Conservation (phyloP, 2,797 vertebrate species). For the Rousettus madagascariensis region DNA sequence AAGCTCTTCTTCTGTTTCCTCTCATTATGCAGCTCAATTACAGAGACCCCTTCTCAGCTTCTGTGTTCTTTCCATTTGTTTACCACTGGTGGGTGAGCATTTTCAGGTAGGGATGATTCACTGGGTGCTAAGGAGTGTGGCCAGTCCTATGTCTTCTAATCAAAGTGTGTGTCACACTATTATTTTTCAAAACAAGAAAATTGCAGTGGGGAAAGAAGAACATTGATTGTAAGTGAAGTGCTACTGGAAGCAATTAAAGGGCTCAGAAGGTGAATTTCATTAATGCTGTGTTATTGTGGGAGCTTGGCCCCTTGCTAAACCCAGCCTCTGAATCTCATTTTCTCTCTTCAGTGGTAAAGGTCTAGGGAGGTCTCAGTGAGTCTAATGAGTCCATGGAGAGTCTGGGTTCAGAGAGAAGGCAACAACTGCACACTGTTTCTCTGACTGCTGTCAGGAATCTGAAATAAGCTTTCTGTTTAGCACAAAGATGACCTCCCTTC, state of each 20-base stretch:
- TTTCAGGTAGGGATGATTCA: conserved; percentile 57
- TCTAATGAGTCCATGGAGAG: conserved; percentile 48
- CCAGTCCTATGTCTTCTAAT: conserved; percentile 29
- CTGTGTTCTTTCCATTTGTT: conserved; percentile 60
- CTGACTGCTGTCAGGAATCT: background rate
- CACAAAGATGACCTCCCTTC: background rate
- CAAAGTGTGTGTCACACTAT: conserved; percentile 55
- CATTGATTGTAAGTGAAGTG: conserved; percentile 60
- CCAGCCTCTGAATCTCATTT: conserved; percentile 30
- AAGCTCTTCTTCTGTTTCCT: conserved; percentile 58
- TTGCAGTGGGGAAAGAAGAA: conserved; percentile 59
- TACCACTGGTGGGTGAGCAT: background rate
- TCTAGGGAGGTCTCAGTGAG: conserved; percentile 18
- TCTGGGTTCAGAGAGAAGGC: background rate
- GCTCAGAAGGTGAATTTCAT: conserved; percentile 68
- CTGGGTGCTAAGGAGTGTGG: background rate
- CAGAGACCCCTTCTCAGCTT: conserved; percentile 52
- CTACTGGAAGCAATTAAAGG: conserved; percentile 69
- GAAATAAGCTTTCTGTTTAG: conserved; percentile 15
- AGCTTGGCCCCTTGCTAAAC: background rate
- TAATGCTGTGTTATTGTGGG: conserved; percentile 32
- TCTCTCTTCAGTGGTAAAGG: conserved; percentile 15
- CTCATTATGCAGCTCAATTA: conserved; percentile 68
- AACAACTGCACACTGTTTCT: background rate
- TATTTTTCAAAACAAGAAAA: conserved; percentile 79